Evolutionary conservation across 1,140 invertebrate species (phyloP), one percentile per base, ranked within the genome.

Genomic region (Drosophila bipectinata): DNA sequence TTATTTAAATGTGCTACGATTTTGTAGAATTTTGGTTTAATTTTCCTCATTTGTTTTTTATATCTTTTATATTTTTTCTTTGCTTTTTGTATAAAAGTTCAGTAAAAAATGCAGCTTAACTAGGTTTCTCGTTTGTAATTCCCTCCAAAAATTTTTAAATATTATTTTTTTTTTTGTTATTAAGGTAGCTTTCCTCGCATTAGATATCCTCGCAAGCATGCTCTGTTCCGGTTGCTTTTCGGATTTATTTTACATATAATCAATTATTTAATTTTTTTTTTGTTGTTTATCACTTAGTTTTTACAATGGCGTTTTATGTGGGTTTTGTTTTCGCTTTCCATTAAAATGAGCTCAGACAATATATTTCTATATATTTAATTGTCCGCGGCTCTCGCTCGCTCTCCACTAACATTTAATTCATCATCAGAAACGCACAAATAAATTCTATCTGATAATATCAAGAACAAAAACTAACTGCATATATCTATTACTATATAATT

Each of bases 21-120:
- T 73, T 60, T 49, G 61, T 66, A 79, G 80, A 78, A 75, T 83
- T 83, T 83, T 69, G 63, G 63, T 69, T 69, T 69, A 57, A 67
- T 69, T 55, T 68, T 69, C 14, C 44, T 32, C 44, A 21, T 10
- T 21, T 47, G 8, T 48, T 48, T 74, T 71, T 47, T 71, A 8
- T 47, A 21, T 21, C 21, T 21, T 21, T 21, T 45, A 28, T 77
- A 5, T 21, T 47, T 10, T 60, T 48, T 39, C 57, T 45, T 72
- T 54, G 72, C 77, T 88, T 76, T 87, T 75, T 79, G 84, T 88
- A 88, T 87, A 90, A 90, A 90, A 90, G 82, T 90, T 90, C 87
- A 90, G 87, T 90, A 90, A 90, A 90, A 90, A 90, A 90, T 90
- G 87, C 83, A 79, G 76, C 87, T 90, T 90, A 90, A 88, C 87